Evolutionary conservation across 2,888 invertebrate species (phyloP).

Genomic region (Drosophila neonasuta): DNA sequence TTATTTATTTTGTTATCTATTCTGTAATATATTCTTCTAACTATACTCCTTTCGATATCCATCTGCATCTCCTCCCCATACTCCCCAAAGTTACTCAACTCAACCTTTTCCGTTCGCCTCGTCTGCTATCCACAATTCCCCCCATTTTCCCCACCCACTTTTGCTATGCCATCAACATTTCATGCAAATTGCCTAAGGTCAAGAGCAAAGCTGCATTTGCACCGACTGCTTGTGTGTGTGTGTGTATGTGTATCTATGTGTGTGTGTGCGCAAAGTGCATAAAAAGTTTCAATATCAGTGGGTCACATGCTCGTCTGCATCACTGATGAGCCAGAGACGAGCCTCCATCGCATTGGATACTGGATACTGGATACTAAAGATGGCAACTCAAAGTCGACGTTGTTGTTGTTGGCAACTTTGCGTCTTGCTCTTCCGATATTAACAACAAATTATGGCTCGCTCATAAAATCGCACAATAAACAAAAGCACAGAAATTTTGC

Average conservation of each 20-base stretch:
- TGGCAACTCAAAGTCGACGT: slow-evolving; percentile 17
- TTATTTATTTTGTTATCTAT: too few relatives aligned
- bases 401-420: not conserved
- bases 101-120: not conserved
- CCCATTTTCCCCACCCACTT: not conserved
- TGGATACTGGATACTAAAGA: slow-evolving; percentile 3
- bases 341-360: slow-evolving; percentile 43
- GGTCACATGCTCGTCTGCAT: slow-evolving; percentile 77
- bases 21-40: too few relatives aligned
- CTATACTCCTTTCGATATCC: not conserved
- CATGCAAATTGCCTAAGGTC: slow-evolving; percentile 74
- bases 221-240: slow-evolving; percentile 5
- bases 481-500: slow-evolving; percentile 51
- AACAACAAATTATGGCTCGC: slow-evolving; percentile 75
- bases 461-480: slow-evolving; percentile 76
- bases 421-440: slow-evolving; percentile 63
- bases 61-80: not conserved
- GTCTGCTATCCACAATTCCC: not conserved
- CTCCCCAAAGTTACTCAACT: not conserved
- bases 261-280: slow-evolving; percentile 60
- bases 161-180: slow-evolving; percentile 8
- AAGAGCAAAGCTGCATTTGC: slow-evolving; percentile 66
- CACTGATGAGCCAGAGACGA: slow-evolving; percentile 70
- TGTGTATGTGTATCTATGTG: slow-evolving; percentile 1
- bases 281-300: slow-evolving; percentile 77